phyloP scores from a whole-genome alignment of 2,797 vertebrate genomes.

The Onychomys leucogaster region DNA sequence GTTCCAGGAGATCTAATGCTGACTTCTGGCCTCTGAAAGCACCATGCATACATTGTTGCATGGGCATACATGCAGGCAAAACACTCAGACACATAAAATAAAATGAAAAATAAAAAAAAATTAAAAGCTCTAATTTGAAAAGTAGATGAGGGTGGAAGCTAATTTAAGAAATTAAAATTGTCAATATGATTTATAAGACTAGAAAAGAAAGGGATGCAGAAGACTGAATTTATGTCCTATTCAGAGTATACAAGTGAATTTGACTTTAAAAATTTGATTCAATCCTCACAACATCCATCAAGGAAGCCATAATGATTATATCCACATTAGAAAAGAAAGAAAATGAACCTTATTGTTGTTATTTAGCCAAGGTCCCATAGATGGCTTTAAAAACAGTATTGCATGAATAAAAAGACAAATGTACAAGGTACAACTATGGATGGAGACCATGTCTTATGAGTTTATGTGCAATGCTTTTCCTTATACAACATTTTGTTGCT shows the following conservation, averaged over 20 bases:
- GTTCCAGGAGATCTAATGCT: not conserved
- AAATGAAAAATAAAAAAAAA: not conserved
- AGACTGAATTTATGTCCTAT: not conserved
- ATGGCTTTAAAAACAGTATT: slow-evolving; percentile 40
- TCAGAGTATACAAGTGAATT: slow-evolving; percentile 13
- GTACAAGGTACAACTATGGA: not conserved
- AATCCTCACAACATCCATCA: not conserved
- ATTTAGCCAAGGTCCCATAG: slow-evolving; percentile 40
- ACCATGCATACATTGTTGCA: not conserved
- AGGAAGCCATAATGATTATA: slow-evolving; percentile 35
- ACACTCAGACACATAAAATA: not conserved
- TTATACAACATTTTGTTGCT: not conserved
- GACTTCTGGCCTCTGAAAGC: not conserved
- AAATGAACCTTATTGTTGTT: slow-evolving; percentile 27
- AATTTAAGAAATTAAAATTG: not conserved
- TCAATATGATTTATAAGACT: not conserved
- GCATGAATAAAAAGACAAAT: not conserved
- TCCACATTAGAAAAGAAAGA: slow-evolving; percentile 48
- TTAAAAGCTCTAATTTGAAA: not conserved
- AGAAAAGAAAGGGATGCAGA: not conserved
- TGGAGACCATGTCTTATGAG: not conserved
- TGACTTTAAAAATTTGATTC: slow-evolving; percentile 42
- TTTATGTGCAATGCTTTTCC: not conserved
- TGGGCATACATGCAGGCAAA: too few species aligned
- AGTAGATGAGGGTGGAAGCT: not conserved